Evolutionary conservation across 2,113 vertebrate species (phyloP), one percentile per base, ranked within the genome.

Genomic region (Martes martes): DNA sequence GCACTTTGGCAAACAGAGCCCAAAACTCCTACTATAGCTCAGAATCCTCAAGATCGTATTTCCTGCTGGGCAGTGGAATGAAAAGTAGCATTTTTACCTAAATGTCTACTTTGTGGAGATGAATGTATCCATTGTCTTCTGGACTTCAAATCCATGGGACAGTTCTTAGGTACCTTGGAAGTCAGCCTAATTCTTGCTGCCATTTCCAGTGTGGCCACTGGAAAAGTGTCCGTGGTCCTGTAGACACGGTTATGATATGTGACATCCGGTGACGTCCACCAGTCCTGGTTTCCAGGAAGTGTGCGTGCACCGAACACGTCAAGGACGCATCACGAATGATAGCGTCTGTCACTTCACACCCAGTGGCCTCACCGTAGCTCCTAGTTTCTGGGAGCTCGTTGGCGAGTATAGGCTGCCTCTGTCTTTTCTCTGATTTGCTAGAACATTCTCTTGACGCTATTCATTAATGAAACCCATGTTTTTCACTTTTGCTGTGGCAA

Each of bases 281-380:
- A 59, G 69, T 31, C 55, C 21, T 9, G 47, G 57, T 61, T 90
- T 45, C 74, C 21, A 7, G 1, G 19, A 73, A 57, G 36, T 23
- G 4, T 0, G 10, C 11, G 0, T 21, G 4, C 0, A 1, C 7
- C 11, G 4, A 4, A 19, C 11, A 59, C 78, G 21, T 85, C 39
- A 7, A 73, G 57, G 36, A 24, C 23, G 21, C 15, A 1, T 0
- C 1, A 1, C 28, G 23, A 55, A 61, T n/a, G 2, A 42, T 42
- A 21, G 57, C 16, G 0, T 33, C 7, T 42, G 7, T 79, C 11
- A 1, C 10, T 83, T 69, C 6, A 0, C 16, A 15, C 23, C 45
- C 50, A 6, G 2, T 0, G 0, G 42, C 21, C 0, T 2, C 55
- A 19, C 47, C 11, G 0, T 14, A 2, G 18, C 5, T 42, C 7